Evolutionary conservation across 2,888 invertebrate genomes (phyloP).

Genomic region (Saturnia japonica): DNA sequence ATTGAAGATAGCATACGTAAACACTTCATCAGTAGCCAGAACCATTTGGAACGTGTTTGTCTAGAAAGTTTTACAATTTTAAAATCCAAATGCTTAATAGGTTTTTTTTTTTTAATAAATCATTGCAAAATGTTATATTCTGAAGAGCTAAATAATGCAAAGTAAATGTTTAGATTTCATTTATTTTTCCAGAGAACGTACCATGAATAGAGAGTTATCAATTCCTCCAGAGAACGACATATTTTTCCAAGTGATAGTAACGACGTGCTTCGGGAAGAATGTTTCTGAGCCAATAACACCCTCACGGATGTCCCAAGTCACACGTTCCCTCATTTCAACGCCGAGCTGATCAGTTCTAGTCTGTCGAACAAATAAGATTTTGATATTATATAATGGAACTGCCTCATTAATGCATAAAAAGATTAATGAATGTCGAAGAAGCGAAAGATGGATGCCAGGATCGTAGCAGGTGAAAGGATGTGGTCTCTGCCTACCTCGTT

Average conservation of each 20-base stretch:
- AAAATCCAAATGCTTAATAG: background rate
- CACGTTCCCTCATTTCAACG: slow-evolving; percentile 91
- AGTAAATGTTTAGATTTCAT: background rate
- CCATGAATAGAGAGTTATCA: slow-evolving; percentile 87
- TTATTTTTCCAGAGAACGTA: slow-evolving; percentile 52
- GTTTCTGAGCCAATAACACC: slow-evolving; percentile 95
- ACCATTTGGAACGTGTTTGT: slow-evolving; percentile 98
- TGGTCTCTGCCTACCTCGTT: too few relatives aligned
- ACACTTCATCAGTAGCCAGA: slow-evolving; percentile 95
- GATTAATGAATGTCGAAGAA: too few relatives aligned
- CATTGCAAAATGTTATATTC: background rate
- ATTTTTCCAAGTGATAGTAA: slow-evolving; percentile 97
- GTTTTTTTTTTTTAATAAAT: background rate
- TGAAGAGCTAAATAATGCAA: background rate
- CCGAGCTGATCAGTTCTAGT: slow-evolving; percentile 91
- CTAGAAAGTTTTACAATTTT: slow-evolving; percentile 67
- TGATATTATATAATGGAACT: too few relatives aligned
- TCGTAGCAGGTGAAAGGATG: too few relatives aligned
- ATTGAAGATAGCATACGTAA: slow-evolving; percentile 97
- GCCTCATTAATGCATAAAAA: too few relatives aligned
- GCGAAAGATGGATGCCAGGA: too few relatives aligned
- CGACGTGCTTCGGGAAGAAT: slow-evolving; percentile 94
- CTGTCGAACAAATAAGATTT: slow-evolving; percentile 43
- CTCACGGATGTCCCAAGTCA: slow-evolving; percentile 94
- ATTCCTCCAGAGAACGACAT: slow-evolving; percentile 96